phyloP scores from a whole-genome alignment of 2,888 invertebrate genomes.

The Hypomecis punctinalis region DNA sequence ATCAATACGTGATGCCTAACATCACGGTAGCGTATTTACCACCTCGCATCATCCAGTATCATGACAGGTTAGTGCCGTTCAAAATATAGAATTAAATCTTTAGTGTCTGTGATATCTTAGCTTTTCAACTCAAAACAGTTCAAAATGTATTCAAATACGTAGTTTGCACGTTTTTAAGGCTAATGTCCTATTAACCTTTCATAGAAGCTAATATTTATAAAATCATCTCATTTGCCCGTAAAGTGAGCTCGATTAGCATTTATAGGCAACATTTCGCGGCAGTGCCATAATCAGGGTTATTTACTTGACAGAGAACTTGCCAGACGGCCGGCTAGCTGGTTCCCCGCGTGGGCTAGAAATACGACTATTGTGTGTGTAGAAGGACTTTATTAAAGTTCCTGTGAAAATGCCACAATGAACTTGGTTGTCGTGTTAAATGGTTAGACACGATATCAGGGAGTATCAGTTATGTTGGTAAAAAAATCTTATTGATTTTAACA shows the following conservation, averaged over 20 bases:
- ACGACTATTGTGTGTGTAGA: slow-evolving; percentile 59
- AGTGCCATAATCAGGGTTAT: slow-evolving; percentile 67
- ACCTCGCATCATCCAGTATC: too few species aligned
- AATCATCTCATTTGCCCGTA: slow-evolving; percentile 22
- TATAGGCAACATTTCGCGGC: slow-evolving; percentile 59
- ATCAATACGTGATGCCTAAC: too few species aligned
- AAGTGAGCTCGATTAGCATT: slow-evolving; percentile 47
- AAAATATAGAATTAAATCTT: too few species aligned
- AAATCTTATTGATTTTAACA: too few species aligned
- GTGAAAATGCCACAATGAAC: slow-evolving; percentile 72
- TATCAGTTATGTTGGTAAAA: too few species aligned
- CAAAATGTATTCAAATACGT: too few species aligned
- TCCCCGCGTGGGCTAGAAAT: slow-evolving; percentile 58
- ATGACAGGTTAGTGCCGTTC: too few species aligned
- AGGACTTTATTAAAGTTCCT: slow-evolving; percentile 76
- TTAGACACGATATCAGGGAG: too few species aligned
- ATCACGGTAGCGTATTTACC: too few species aligned
- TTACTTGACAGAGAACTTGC: slow-evolving; percentile 58
- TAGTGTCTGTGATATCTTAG: too few species aligned
- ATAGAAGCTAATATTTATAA: slow-evolving; percentile 15
- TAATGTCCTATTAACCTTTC: slow-evolving; percentile 20
- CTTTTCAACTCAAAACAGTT: too few species aligned
- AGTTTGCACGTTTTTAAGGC: background rate
- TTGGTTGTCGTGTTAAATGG: slow-evolving; percentile 15
- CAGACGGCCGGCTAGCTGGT: slow-evolving; percentile 39